Evolutionary conservation across 2,888 invertebrate species (phyloP).

Genomic region (Drosophila limbata): DNA sequence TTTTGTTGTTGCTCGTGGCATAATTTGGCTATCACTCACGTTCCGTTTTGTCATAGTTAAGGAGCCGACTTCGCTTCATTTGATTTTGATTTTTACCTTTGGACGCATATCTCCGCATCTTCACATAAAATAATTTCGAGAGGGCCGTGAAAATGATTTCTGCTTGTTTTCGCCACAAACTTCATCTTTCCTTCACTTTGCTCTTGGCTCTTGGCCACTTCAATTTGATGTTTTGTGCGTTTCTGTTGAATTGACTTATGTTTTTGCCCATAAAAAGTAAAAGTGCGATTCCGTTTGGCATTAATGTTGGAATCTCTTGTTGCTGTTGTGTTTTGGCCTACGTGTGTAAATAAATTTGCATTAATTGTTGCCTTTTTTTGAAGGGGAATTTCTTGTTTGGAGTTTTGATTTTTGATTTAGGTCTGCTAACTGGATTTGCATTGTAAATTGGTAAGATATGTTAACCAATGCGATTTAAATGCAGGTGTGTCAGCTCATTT

Average conservation of each 20-base stretch:
- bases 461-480: slow-evolving; percentile 30
- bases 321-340: slow-evolving; percentile 4
- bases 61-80: slow-evolving; percentile 29
- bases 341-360: slow-evolving; percentile 39
- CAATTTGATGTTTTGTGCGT: slow-evolving; percentile 50
- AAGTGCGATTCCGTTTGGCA: slow-evolving; percentile 48
- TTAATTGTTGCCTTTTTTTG: slow-evolving; percentile 33
- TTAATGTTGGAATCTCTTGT: background rate
- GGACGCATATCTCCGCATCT: slow-evolving; percentile 6
- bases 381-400: background rate
- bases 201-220: slow-evolving; percentile 53
- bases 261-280: slow-evolving; percentile 62
- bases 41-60: slow-evolving; percentile 66
- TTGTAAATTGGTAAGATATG: slow-evolving; percentile 27
- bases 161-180: slow-evolving; percentile 23
- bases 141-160: slow-evolving; percentile 65
- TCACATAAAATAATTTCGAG: slow-evolving; percentile 18
- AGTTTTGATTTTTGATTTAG: slow-evolving; percentile 1
- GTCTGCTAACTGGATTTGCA: slow-evolving; percentile 21
- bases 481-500: slow-evolving; percentile 17
- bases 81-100: slow-evolving; percentile 11
- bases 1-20: slow-evolving; percentile 57
- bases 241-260: slow-evolving; percentile 46
- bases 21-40: slow-evolving; percentile 70
- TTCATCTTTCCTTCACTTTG: background rate